These are phyloP conservation scores for Anabas testudineus DNA, from an alignment of 2,797 vertebrate genomes.

Conservation along the genomic window DNA sequence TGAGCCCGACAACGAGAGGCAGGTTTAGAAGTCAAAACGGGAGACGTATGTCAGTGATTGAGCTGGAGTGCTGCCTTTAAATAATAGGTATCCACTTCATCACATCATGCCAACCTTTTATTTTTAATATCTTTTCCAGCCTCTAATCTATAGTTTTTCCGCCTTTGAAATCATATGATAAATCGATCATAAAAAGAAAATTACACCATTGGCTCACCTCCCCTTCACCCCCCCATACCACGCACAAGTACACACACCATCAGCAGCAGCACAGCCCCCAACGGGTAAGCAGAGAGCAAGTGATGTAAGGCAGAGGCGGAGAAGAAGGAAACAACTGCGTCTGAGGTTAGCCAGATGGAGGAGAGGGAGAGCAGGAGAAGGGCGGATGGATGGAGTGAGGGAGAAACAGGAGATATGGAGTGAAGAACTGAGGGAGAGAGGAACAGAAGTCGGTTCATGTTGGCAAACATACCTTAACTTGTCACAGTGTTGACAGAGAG, in stretches of 20 bases:
- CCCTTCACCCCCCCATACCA: slow-evolving; percentile 42
- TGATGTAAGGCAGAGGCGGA: slow-evolving; percentile 83
- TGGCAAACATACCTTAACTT: slow-evolving; percentile 51
- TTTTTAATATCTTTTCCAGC: slow-evolving; percentile 28
- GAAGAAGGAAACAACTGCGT: slow-evolving; percentile 79
- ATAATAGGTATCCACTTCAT: slow-evolving; percentile 21
- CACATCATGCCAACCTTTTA: slow-evolving; percentile 24
- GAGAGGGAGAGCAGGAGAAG: slow-evolving; percentile 43
- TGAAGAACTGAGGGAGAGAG: slow-evolving; percentile 3
- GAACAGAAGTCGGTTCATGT: slow-evolving; percentile 41
- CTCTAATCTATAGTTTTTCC: slow-evolving; percentile 11
- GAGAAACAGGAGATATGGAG: slow-evolving; percentile 20
- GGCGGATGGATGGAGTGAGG: slow-evolving; percentile 43
- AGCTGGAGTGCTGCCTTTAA: background rate
- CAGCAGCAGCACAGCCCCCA: slow-evolving; percentile 46
- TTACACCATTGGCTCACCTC: slow-evolving; percentile 62
- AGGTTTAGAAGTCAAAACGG: slow-evolving; percentile 9
- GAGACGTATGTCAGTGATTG: slow-evolving; percentile 12
- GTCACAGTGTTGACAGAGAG: slow-evolving; percentile 29
- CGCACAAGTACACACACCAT: slow-evolving; percentile 41
- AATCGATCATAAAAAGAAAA: slow-evolving; percentile 56
- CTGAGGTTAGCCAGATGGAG: slow-evolving; percentile 84
- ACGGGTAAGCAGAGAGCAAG: slow-evolving; percentile 54
- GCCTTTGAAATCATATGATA: slow-evolving; percentile 47
- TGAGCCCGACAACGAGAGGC: background rate